Base-by-base conservation (phyloP, 2,113 vertebrate genomes). In the Athene cunicularia region DNA sequence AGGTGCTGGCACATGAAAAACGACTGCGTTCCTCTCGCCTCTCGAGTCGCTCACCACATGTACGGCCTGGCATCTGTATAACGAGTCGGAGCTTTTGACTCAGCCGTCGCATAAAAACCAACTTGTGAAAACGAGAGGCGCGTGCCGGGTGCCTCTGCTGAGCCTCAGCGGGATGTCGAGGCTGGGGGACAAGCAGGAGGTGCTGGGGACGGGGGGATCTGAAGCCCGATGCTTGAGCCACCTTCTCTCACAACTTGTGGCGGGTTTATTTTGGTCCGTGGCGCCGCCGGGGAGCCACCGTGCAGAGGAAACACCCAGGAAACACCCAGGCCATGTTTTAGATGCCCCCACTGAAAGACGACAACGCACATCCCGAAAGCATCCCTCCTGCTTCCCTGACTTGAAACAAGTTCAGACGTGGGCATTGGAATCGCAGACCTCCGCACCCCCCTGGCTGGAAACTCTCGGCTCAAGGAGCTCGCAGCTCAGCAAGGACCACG, bases 271-370 rank as follows among this genome's bases (percentile, higher is more conserved):
- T 43, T 18, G 68, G 80, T 43, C 79, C 3, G 11, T 2, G 59
- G 23, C 4, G 19, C 55, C 73, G 53, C 67, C 49, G 55, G 62
- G 49, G 20, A 70, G 32, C 11, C 73, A 8, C 35, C 0, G 2
- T 14, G 41, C 35, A 8, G 52, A 14, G 32, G 30, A 58, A n/a
- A n/a, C n/a, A n/a, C n/a, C n/a, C n/a, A n/a, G n/a, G n/a, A n/a
- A n/a, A 33, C 14, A 11, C 14, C 33, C 20, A 17, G 5, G 19
- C 20, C 5, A 0, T 2, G 6, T 19, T 17, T 37, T 0, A 8
- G 23, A 21, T 5, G 45, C 28, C 33, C 12, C 26, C 26, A 33
- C n/a, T 1, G 4, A 53, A 52, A 39, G 0, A 0, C 20, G 45
- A 17, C 0, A 2, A 11, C 1, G 20, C 3, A 45, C 43, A 22